Base-by-base conservation (phyloP, 2,113 vertebrate genomes). In the Sebastes fasciatus region DNA sequence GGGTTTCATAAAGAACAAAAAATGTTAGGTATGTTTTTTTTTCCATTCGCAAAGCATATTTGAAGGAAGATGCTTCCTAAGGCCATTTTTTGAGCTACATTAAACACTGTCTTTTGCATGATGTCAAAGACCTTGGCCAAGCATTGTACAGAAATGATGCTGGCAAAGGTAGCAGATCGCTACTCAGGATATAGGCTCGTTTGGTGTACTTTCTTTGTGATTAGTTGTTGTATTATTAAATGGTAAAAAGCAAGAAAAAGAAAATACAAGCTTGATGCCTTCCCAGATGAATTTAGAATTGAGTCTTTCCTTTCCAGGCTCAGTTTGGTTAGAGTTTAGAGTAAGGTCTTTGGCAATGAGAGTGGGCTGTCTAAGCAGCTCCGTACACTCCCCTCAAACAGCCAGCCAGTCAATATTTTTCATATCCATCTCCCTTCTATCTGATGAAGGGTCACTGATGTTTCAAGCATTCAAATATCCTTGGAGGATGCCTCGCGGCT, bases 51-150 rank as follows among this genome's bases (percentile, higher is more conserved):
- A 87, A 83, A 85, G 83, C 87, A 73, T 84, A 88, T 92, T 92
- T 90, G 82, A 91, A 84, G 55, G 48, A 83, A 80, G 85, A 92
- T 88, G 86, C 89, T 71, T 92, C 94, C 92, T 42, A n/a, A 82
- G 93, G 92, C 93, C 21, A 86, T 91, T 93, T 34, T 85, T 92
- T 79, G 79, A 93, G 91, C 92, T 93, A 92, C 93, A 94, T 94
- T 94, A 92, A 93, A 84, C 90, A 87, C 93, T 89, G 91, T 93
- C 90, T 93, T 90, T 79, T 91, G 71, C 84, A 93, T 93, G 91
- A 94, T 92, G 92, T 94, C 92, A 94, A 91, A 90, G 89, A 92
- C 83, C 91, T 86, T 71, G 80, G 83, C 86, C 80, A 34, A 63
- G 85, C 73, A 69, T 83, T 48, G 69, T 51, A 74, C 82, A 86